A percentile compares a stretch with the other conserved stretches of the same genome.
Evolutionary conservation across 64 coral and sea anemone species (phyloP).

Genomic region (Montipora efflorescens): DNA sequence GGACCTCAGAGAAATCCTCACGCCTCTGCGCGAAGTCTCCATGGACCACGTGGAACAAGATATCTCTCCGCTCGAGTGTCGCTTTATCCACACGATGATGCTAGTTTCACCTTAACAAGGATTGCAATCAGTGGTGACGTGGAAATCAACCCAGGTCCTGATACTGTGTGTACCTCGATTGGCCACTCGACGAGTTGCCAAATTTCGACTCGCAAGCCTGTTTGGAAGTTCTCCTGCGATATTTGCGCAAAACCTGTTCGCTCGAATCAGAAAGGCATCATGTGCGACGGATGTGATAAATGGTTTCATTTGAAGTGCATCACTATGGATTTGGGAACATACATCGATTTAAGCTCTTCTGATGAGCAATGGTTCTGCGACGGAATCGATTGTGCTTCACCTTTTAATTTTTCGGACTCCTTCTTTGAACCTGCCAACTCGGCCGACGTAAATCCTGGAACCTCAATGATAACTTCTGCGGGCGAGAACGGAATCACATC

Average conservation of each 20-base stretch:
- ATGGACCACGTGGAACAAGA: neutral
- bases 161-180: too few relatives aligned
- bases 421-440: constrained; percentile 21
- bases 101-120: neutral
- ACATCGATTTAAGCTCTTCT: constrained; percentile 49
- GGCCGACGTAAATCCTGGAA: neutral
- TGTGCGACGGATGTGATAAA: constrained; percentile 34
- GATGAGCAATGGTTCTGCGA: neutral
- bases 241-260: constrained; percentile 10
- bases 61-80: neutral
- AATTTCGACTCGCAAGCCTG: neutral
- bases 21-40: neutral
- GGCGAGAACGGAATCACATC: neutral
- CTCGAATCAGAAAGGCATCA: constrained; percentile 41
- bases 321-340: constrained; percentile 45
- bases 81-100: neutral
- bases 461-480: neutral
- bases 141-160: too few relatives aligned
- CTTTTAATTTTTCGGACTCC: constrained; percentile 55
- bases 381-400: neutral
- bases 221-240: constrained; percentile 13
- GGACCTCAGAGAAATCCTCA: neutral
- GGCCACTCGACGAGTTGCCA: neutral
- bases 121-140: neutral
- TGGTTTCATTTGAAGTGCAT: constrained; percentile 64